Evolutionary conservation across 92 coral and sea anemone genomes (phyloP).

Genomic region (Virgularia gustaviana): DNA sequence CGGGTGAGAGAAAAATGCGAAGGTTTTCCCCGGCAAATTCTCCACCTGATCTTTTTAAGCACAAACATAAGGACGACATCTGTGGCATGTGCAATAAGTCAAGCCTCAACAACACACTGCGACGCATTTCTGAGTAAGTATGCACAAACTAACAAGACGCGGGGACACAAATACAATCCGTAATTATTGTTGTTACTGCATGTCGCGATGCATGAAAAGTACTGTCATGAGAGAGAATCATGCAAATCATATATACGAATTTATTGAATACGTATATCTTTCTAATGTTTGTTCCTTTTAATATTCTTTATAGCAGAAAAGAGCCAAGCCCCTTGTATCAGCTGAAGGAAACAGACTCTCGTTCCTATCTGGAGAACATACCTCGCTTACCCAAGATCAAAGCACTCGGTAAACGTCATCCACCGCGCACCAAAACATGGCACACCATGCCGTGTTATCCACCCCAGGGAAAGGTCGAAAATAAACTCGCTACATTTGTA

Average conservation of each 20-base stretch:
- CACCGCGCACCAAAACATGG: not conserved
- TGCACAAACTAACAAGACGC: constrained; percentile 44
- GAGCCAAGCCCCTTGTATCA: too few species aligned
- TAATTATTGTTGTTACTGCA: too few species aligned
- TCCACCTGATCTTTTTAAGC: constrained; percentile 1
- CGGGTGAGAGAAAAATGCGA: constrained; percentile 20
- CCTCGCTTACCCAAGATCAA: constrained; percentile 36
- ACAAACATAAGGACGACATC: constrained; percentile 43
- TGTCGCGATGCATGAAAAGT: too few species aligned
- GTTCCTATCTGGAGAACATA: constrained; percentile 20
- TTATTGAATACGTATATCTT: not conserved
- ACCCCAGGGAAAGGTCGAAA: constrained; percentile 39
- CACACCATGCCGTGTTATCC: constrained; percentile 15
- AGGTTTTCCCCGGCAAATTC: constrained; percentile 18
- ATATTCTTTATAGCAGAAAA: constrained; percentile 48
- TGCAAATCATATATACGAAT: not conserved
- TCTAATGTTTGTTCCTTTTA: not conserved
- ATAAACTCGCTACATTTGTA: constrained; percentile 79
- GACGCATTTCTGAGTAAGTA: constrained; percentile 54
- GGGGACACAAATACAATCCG: too few species aligned
- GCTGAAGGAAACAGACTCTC: too few species aligned
- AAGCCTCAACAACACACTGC: constrained; percentile 44
- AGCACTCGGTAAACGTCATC: not conserved
- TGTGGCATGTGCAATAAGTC: constrained; percentile 53
- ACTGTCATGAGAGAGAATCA: too few species aligned